These are phyloP conservation scores for Smittia aterrima DNA, from an alignment of 2,888 invertebrate genomes.

Conservation along the genomic window DNA sequence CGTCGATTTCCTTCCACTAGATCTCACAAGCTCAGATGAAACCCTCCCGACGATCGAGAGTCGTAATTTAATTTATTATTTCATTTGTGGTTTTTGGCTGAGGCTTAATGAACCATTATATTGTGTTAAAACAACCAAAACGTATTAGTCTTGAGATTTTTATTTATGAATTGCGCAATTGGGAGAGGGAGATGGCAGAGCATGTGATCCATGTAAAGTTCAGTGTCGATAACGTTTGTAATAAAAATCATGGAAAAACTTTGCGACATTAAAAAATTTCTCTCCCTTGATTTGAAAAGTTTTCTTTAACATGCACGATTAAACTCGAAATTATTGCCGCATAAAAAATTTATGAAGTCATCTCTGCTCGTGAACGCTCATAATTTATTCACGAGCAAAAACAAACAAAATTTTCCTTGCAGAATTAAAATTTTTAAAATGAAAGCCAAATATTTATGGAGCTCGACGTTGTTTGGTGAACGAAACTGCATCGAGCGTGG, in stretches of 20 bases:
- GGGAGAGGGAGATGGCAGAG: background rate
- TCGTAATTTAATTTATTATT: conserved; percentile 41
- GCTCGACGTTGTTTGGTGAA: background rate
- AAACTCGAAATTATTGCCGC: conserved; percentile 33
- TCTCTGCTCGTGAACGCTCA: conserved; percentile 28
- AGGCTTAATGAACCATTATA: conserved; percentile 42
- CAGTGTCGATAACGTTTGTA: background rate
- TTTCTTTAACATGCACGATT: conserved; percentile 13
- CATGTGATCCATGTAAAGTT: conserved; percentile 2
- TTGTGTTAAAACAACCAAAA: conserved; percentile 33
- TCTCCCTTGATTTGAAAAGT: background rate
- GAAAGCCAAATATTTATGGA: conserved; percentile 36
- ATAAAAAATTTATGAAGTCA: conserved; percentile 38
- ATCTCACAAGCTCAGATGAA: background rate
- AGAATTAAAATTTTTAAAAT: conserved; percentile 20
- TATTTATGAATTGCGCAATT: conserved; percentile 16
- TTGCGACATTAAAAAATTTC: background rate
- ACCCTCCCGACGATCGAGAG: conserved; percentile 7
- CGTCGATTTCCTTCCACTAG: background rate
- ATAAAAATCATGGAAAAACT: background rate
- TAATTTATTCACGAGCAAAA: conserved; percentile 37
- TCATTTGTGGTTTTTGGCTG: conserved; percentile 39
- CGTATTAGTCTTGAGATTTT: conserved; percentile 37
- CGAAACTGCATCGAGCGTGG: background rate
- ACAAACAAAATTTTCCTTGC: conserved; percentile 19